These are phyloP conservation scores for Cataglyphis livida DNA, from an alignment of 2,888 invertebrate species.

Conservation along the genomic window DNA sequence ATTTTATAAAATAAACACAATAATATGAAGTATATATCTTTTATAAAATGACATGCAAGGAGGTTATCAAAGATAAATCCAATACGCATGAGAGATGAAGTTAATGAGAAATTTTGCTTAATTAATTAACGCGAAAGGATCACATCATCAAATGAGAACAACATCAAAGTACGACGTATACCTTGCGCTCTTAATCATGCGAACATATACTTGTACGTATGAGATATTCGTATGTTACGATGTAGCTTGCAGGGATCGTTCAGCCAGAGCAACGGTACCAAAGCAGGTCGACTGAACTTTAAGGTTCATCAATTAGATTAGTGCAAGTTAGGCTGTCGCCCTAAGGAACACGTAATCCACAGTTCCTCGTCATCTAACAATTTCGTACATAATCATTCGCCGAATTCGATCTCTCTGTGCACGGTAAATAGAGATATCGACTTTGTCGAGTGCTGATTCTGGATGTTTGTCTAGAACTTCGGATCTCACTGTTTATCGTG, in stretches of 20 bases:
- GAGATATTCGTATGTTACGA: conserved; percentile 12
- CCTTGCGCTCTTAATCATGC: conserved; percentile 3
- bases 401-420: conserved; percentile 46
- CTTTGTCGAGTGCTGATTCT: conserved; percentile 3
- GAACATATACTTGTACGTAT: background rate
- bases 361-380: conserved; percentile 2
- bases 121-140: conserved; percentile 35
- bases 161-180: conserved; percentile 4
- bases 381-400: conserved; percentile 37
- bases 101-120: background rate
- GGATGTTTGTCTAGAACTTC: conserved; percentile 19
- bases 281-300: conserved; percentile 74
- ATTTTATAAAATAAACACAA: background rate
- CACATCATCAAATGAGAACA: background rate
- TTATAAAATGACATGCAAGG: background rate
- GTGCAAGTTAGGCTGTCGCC: conserved; percentile 61
- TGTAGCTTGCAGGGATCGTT: conserved; percentile 43
- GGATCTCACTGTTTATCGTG: conserved; percentile 39
- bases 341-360: conserved; percentile 28
- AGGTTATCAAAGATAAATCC: background rate
- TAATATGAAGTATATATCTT: background rate
- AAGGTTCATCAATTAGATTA: conserved; percentile 75
- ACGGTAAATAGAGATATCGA: background rate
- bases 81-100: background rate
- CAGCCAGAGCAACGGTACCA: conserved; percentile 43